Evolutionary conservation across 2,888 invertebrate species (phyloP).

Genomic region (Trypoxylon attenuatum): DNA sequence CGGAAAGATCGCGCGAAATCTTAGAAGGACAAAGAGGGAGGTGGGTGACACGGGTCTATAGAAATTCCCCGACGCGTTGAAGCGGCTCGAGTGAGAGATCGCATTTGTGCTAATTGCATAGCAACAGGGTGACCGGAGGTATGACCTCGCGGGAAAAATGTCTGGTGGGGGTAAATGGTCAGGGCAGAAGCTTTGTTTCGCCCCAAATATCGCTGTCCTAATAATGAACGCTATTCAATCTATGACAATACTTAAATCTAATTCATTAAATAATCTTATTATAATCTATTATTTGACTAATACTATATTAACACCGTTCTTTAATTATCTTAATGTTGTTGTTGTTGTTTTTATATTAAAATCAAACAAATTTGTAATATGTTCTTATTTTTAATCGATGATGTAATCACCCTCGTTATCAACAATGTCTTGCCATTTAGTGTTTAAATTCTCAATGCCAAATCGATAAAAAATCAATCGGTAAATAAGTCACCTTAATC

Average conservation of each 20-base stretch:
- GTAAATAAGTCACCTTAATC: too few relatives aligned
- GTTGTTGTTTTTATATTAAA: background rate
- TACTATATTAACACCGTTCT: background rate
- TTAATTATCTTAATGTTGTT: background rate
- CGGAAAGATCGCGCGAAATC: too few relatives aligned
- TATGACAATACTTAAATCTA: too few relatives aligned
- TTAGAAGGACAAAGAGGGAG: too few relatives aligned
- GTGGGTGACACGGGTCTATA: too few relatives aligned
- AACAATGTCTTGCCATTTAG: background rate
- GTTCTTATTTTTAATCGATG: background rate
- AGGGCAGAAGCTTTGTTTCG: slow-evolving; percentile 23
- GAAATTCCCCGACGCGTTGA: slow-evolving; percentile 10
- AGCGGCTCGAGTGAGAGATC: slow-evolving; percentile 19
- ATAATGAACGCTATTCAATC: too few relatives aligned
- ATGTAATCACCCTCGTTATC: background rate
- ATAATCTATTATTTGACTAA: background rate
- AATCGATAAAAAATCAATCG: too few relatives aligned
- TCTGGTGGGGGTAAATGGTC: slow-evolving; percentile 26
- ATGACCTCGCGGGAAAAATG: slow-evolving; percentile 19
- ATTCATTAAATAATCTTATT: too few relatives aligned
- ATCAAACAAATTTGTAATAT: too few relatives aligned
- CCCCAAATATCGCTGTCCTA: too few relatives aligned
- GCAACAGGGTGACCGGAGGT: slow-evolving; percentile 14
- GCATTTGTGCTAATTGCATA: slow-evolving; percentile 34
- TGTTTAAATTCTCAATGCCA: too few relatives aligned